A percentile compares a stretch with the other conserved stretches of the same genome.
phyloP scores from a whole-genome alignment of 1,140 invertebrate genomes.

The Rhagoletis zephyria region DNA sequence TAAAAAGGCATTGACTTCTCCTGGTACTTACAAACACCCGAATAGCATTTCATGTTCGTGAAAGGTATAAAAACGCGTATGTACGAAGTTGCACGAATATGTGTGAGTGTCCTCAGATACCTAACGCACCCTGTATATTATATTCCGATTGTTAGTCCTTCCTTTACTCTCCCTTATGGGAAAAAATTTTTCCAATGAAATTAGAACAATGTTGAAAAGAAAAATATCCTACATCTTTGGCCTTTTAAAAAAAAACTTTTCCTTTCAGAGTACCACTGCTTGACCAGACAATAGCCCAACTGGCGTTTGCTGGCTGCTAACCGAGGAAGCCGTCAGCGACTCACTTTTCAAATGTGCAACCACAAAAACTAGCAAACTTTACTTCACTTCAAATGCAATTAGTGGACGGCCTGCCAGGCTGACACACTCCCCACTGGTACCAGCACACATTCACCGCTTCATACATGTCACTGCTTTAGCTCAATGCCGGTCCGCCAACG shows the following conservation, averaged over 20 bases:
- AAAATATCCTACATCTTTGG: neutral
- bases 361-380: constrained; percentile 28
- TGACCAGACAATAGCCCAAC: constrained; percentile 37
- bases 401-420: neutral
- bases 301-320: constrained; percentile 19
- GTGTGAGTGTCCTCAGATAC: too few species aligned
- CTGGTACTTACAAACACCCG: too few species aligned
- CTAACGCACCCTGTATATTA: neutral
- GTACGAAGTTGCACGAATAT: too few species aligned
- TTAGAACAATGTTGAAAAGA: neutral
- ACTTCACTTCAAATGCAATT: constrained; percentile 47
- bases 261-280: constrained; percentile 4
- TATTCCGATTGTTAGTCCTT: neutral
- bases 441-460: neutral
- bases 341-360: constrained; percentile 43
- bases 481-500: neutral
- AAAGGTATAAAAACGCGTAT: too few species aligned
- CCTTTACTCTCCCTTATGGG: neutral
- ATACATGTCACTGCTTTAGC: neutral
- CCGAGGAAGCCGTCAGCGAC: constrained; percentile 7
- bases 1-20: too few species aligned
- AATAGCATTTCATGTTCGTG: too few species aligned
- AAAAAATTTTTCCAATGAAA: neutral
- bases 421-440: neutral
- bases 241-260: constrained; percentile 31